These are phyloP conservation scores for Phalloptychus januarius DNA, from an alignment of 2,797 vertebrate genomes.

Conservation along the genomic window DNA sequence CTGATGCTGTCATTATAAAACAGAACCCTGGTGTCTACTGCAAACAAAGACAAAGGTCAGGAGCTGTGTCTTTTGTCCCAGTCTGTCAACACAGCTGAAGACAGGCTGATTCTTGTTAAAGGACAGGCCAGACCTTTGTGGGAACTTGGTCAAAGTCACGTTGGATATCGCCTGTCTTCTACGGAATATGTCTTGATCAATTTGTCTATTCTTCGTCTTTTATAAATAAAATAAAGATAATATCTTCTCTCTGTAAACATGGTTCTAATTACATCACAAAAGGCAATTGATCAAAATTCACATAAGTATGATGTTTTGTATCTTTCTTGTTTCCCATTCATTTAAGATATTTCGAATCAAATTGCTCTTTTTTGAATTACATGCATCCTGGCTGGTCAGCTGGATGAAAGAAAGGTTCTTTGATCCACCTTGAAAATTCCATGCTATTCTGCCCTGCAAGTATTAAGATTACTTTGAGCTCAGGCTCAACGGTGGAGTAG, in stretches of 20 bases:
- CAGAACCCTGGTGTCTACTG: background rate
- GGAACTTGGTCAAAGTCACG: background rate
- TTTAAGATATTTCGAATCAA: background rate
- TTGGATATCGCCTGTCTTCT: background rate
- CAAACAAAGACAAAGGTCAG: conserved; percentile 5
- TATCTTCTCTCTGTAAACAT: background rate
- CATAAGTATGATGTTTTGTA: background rate
- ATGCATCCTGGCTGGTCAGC: background rate
- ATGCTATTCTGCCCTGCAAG: background rate
- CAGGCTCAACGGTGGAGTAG: background rate
- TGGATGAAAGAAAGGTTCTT: background rate
- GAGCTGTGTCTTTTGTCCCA: background rate
- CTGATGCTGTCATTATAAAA: background rate
- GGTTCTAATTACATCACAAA: background rate
- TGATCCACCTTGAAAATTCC: background rate
- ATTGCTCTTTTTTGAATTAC: background rate
- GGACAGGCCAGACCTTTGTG: background rate
- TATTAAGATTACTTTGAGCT: background rate
- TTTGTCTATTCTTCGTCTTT: background rate
- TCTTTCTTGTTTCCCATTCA: background rate
- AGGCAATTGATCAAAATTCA: background rate
- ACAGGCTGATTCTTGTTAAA: background rate
- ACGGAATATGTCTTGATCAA: background rate
- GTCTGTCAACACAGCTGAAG: background rate
- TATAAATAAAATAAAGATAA: background rate